Base-by-base conservation (phyloP, 2,113 vertebrate species). In the Pardalotus punctatus region DNA sequence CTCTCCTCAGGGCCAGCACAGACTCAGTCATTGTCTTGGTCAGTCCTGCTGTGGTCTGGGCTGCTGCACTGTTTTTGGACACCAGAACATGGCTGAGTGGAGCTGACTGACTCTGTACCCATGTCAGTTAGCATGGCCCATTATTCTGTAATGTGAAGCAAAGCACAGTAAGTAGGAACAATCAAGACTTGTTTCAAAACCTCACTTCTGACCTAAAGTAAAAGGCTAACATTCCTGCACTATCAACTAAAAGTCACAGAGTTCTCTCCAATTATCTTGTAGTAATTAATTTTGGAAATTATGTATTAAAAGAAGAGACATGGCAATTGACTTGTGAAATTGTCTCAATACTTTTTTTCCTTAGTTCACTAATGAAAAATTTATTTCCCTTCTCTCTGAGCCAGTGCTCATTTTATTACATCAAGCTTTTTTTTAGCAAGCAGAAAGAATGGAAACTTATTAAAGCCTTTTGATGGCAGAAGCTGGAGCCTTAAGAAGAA, bases 351-450 rank as follows among this genome's bases (percentile, higher is more conserved):
- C 3, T 6, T 66, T 83, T 85, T 65, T 77, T 64, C 57, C 43
- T 67, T 91, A 17, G 17, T 38, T 72, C 36, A 79, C 50, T 90
- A 94, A 78, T 40, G 22, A 74, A 90, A 88, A 65, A 61, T 40
- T 53, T 88, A 73, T 90, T 85, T 95, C n/a, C 60, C n/a, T 90
- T 95, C 42, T 96, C 58, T 90, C 70, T 92, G 86, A 88, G 70
- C 60, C 66, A 94, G 61, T 62, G 28, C 25, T 78, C 22, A 47
- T 67, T 90, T 88, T 81, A 82, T 70, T 94, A 66, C 47, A 53
- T 36, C 24, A 66, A 70, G 83, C 14, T 81, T 90, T 92, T 82
- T 85, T 79, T 50, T 74, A 90, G 73, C 58, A 92, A 94, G 51
- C 48, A 83, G 83, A 93, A 92, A 69, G 47, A 94, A 95, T 66